Percentiles rank a stretch among this genome's conserved stretches.
Evolutionary conservation across 1,140 invertebrate genomes (phyloP).

Genomic region (Drosophila bocqueti): DNA sequence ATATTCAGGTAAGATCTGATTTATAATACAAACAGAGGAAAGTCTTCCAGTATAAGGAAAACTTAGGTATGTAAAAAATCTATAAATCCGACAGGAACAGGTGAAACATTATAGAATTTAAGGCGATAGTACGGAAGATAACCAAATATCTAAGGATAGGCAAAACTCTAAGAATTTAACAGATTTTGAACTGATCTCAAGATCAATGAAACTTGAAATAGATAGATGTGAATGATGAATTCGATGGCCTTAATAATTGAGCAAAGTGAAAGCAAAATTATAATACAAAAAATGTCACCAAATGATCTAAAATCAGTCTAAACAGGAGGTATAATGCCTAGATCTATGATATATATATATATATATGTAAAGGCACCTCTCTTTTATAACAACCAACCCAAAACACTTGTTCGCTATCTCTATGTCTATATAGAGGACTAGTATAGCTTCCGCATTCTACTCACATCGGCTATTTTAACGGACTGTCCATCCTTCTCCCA

Average conservation of each 20-base stretch:
- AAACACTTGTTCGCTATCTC: background rate
- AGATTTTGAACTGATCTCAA: background rate
- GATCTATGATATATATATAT: too few species aligned
- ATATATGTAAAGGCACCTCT: background rate
- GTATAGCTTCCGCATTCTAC: slow-evolving; percentile 17
- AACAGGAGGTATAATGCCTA: background rate
- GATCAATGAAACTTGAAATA: slow-evolving; percentile 5
- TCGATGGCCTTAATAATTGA: slow-evolving; percentile 1
- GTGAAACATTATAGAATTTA: background rate
- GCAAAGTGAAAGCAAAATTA: slow-evolving; percentile 4
- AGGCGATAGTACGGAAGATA: background rate
- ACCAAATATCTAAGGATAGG: background rate
- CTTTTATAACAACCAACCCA: slow-evolving; percentile 5
- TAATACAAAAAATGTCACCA: background rate
- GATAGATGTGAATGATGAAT: background rate
- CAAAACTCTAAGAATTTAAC: background rate
- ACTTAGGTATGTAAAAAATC: too few species aligned
- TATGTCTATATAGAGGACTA: background rate
- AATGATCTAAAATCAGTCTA: slow-evolving; percentile 27
- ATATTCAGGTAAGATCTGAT: background rate
- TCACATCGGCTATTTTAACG: slow-evolving; percentile 82
- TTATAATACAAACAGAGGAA: background rate
- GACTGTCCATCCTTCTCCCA: slow-evolving; percentile 90
- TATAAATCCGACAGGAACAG: background rate
- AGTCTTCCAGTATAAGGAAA: background rate